Percentiles rank a stretch among this genome's conserved stretches.
phyloP scores from a whole-genome alignment of 2,797 vertebrate genomes.

The Muscicapa striata region DNA sequence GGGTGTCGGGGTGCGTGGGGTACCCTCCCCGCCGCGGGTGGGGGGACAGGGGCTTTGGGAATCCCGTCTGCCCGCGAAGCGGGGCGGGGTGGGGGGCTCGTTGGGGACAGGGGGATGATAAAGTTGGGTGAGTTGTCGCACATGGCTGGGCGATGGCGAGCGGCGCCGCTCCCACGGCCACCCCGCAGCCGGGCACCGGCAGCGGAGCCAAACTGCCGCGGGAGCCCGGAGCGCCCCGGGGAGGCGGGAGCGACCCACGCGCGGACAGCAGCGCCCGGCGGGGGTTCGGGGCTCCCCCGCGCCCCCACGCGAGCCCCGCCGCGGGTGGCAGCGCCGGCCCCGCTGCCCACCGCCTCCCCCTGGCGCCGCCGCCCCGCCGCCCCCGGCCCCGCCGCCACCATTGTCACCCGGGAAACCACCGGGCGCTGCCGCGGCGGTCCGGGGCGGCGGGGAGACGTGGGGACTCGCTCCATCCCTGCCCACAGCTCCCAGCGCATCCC shows the following conservation, averaged over 20 bases:
- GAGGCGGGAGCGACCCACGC: background rate
- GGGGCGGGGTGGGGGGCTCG: background rate
- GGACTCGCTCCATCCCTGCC: background rate
- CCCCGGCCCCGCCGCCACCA: conserved; percentile 28
- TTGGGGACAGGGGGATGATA: background rate
- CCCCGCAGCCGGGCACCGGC: background rate
- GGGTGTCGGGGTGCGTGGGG: background rate
- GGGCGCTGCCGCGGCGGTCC: conserved; percentile 48
- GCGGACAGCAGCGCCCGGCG: background rate
- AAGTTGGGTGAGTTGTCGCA: conserved; percentile 18
- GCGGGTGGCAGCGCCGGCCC: background rate
- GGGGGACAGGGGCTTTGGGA: background rate
- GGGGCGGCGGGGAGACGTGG: background rate
- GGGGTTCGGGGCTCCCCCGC: background rate
- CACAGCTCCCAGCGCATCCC: background rate
- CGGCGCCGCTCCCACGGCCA: background rate
- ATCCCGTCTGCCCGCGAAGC: background rate
- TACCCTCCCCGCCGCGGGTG: background rate
- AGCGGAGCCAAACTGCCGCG: background rate
- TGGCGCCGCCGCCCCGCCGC: background rate
- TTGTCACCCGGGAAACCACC: conserved; percentile 46
- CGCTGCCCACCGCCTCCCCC: background rate
- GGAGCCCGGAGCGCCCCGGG: background rate
- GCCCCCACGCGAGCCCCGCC: background rate
- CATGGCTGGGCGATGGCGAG: conserved; percentile 6